Base-by-base conservation (phyloP, 2,113 vertebrate genomes). In the Sapayoa aenigma region DNA sequence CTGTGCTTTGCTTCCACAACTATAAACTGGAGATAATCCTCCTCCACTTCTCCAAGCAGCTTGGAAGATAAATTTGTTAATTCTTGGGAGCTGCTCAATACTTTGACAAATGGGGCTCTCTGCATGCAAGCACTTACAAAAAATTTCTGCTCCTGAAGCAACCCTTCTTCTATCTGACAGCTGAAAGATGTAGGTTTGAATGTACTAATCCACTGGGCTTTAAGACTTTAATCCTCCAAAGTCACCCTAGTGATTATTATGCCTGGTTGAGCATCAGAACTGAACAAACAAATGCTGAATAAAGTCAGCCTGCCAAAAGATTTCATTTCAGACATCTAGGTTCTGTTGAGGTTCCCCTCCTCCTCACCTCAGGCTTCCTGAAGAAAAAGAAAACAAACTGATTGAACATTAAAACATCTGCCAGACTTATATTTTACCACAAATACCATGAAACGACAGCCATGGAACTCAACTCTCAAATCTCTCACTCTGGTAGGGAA, bases 161-260 rank as follows among this genome's bases (percentile, higher is more conserved):
- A 65, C 41, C 12, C 62, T 87, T 81, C 91, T 82, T 91, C 80
- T 86, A 14, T 94, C 87, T 94, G 96, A 95, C 95, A 97, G 90
- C 55, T 91, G 95, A 95, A 88, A 95, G 95, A 97, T 97, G 94
- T 25, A 90, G 83, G 50, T 87, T 95, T 96, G 93, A 96, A 93
- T 84, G 82, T 66, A 85, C 69, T 97, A 95, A 96, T 97, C 95
- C 95, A 90, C 84, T 46, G 49, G 82, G 44, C 67, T 13, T 93
- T 95, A 96, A 97, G 93, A 90, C 86, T 95, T 97, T 97, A 97
- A 97, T 96, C 96, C 84, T 93, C 94, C 84, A 91, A 93, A 96
- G 91, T 93, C 84, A 91, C 90, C 69, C 72, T 69, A 84, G 73
- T 91, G 88, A 93, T 95, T 95, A 85, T 93, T 95, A 90, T 79